Base-by-base conservation (phyloP, 2,888 invertebrate genomes). In the Tuta absoluta region DNA sequence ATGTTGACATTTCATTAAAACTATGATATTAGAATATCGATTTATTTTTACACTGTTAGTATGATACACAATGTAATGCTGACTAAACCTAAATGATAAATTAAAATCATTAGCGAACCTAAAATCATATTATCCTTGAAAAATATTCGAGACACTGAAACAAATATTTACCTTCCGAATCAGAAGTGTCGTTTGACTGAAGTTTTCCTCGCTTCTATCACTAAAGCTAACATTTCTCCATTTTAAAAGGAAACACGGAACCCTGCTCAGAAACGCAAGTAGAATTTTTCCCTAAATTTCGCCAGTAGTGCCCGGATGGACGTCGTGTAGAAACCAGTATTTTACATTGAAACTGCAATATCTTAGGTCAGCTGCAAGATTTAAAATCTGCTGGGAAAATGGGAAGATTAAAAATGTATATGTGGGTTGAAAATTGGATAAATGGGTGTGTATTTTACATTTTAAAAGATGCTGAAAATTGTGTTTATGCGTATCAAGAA, bases 321-420 rank as follows among this genome's bases (percentile, higher is more conserved):
- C 57, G 63, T 53, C 21, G 21, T 53, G 53, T 59, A 19, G 45
- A 21, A 45, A 60, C 63, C 64, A 65, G 64, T 67, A 68, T 68
- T 66, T 68, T 66, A 68, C 51, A 62, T 60, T 62, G 59, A 63
- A 62, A 65, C 62, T 68, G 66, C 66, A 66, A 68, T 68, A 68
- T 66, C 62, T 68, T 63, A 68, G 66, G 65, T 68, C 68, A 66
- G 68, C 65, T 59, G 59, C 21, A 59, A 62, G 64, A 64, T 66
- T 66, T 64, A 64, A 66, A 63, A 38, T 61, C 61, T 63, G 63
- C 60, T 60, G 62, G 37, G 63, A 63, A 56, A 59, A 38, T 17
- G 41, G 58, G 24, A 59, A 33, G 56, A 56, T 56, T 56, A 56
- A 56, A 56, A 33, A 56, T 24, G 24, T 53, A 56, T 56, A 14